A percentile compares a stretch with the other conserved stretches of the same genome.
These are phyloP conservation scores for Eumaeus atala DNA, from an alignment of 1,140 invertebrate species.

Conservation along the genomic window DNA sequence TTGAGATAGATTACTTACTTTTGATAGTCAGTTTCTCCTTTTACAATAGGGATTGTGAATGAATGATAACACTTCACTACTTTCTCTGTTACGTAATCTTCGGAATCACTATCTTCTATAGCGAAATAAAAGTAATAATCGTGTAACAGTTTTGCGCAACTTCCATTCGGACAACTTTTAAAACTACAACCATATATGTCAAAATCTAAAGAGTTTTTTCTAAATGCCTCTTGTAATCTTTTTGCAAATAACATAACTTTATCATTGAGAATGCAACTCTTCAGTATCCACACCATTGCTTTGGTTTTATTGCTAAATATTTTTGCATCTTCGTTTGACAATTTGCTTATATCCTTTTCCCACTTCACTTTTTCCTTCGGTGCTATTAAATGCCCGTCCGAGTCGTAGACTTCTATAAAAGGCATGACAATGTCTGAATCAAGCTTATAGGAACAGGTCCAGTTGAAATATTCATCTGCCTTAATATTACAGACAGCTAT, in stretches of 20 bases:
- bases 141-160: constrained; percentile 59
- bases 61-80: constrained; percentile 72
- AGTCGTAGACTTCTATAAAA: constrained; percentile 60
- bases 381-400: constrained; percentile 45
- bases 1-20: constrained; percentile 35
- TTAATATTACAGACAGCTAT: constrained; percentile 40
- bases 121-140: constrained; percentile 82
- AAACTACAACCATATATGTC: constrained; percentile 82
- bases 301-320: constrained; percentile 54
- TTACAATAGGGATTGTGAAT: constrained; percentile 73
- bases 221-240: constrained; percentile 75
- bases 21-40: constrained; percentile 51
- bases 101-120: constrained; percentile 76
- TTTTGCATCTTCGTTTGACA: constrained; percentile 25
- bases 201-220: constrained; percentile 54
- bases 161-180: constrained; percentile 36
- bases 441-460: constrained; percentile 77
- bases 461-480: constrained; percentile 74
- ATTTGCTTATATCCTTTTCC: constrained; percentile 22
- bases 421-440: constrained; percentile 75
- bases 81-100: constrained; percentile 80
- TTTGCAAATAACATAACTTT: constrained; percentile 73
- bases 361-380: constrained; percentile 36
- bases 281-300: constrained; percentile 76
- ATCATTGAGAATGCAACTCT: constrained; percentile 74